phyloP scores from a whole-genome alignment of 2,888 invertebrate genomes.

The Agrotis ipsilon region DNA sequence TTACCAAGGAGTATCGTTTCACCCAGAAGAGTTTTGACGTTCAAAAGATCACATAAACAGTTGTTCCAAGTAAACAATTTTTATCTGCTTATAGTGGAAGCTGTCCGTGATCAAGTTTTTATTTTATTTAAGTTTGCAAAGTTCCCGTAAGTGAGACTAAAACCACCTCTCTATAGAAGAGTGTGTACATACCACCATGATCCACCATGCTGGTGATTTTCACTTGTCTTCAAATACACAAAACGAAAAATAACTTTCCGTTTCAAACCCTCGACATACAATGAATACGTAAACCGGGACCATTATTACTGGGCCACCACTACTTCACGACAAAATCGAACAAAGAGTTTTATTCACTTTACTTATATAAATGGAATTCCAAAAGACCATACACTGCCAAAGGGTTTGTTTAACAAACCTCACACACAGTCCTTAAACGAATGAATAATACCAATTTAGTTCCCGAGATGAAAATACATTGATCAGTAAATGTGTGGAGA shows the following conservation, averaged over 20 bases:
- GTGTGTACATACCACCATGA: not conserved
- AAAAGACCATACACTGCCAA: not conserved
- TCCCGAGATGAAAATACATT: slow-evolving; percentile 44
- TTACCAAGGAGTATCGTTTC: no score
- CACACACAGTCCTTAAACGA: not conserved
- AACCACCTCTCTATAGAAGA: not conserved
- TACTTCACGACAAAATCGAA: no score
- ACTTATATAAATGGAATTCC: no score
- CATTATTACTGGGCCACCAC: not conserved
- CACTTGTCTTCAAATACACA: not conserved
- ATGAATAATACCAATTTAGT: slow-evolving; percentile 43
- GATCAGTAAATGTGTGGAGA: slow-evolving; percentile 55
- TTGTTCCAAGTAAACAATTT: no score
- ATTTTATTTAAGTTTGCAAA: no score
- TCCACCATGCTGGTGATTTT: not conserved
- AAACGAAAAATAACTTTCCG: not conserved
- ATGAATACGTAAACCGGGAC: not conserved
- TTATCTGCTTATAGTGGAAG: no score
- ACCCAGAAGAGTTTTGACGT: no score
- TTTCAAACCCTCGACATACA: not conserved
- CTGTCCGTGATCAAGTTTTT: no score
- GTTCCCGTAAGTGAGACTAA: no score
- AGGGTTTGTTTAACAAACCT: not conserved
- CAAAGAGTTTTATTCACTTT: no score
- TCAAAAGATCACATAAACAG: no score